Evolutionary conservation across 2,888 invertebrate genomes (phyloP).

Genomic region (Dendrolimus houi): DNA sequence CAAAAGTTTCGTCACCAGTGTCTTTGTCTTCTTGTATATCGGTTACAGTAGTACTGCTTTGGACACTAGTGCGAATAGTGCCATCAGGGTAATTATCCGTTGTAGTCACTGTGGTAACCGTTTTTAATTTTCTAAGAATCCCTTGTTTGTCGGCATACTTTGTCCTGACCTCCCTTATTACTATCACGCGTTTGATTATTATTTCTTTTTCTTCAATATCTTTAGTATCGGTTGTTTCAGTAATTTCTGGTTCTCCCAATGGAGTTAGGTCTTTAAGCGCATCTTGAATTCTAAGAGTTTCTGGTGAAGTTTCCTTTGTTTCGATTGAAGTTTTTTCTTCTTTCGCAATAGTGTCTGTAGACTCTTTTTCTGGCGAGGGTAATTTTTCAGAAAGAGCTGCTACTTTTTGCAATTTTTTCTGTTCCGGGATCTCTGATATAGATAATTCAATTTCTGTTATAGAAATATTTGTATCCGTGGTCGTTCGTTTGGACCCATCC

Average conservation of each 20-base stretch:
- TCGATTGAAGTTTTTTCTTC: constrained; percentile 53
- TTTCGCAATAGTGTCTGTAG: constrained; percentile 44
- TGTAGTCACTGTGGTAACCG: constrained; percentile 18
- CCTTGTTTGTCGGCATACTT: constrained; percentile 18
- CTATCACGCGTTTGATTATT: constrained; percentile 8
- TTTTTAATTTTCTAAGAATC: constrained; percentile 21
- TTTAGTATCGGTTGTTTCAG: constrained; percentile 11
- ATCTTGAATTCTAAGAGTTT: constrained; percentile 18
- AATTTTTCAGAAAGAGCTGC: constrained; percentile 46
- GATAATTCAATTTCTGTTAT: constrained; percentile 46
- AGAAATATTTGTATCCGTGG: constrained; percentile 53
- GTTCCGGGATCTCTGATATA: constrained; percentile 34
- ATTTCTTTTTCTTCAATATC: constrained; percentile 11
- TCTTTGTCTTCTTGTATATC: constrained; percentile 10
- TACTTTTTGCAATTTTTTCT: constrained; percentile 39
- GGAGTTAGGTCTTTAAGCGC: constrained; percentile 6
- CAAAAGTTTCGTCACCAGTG: constrained; percentile 20
- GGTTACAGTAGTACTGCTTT: constrained; percentile 21
- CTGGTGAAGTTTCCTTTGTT: constrained; percentile 49
- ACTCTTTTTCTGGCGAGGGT: constrained; percentile 41
- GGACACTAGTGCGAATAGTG: constrained; percentile 17
- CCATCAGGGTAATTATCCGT: constrained; percentile 29
- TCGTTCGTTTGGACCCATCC: constrained; percentile 58
- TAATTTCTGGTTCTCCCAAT: constrained; percentile 12
- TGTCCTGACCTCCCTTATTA: constrained; percentile 15